phyloP scores from a whole-genome alignment of 2,113 vertebrate species.

The Tympanuchus pallidicinctus region DNA sequence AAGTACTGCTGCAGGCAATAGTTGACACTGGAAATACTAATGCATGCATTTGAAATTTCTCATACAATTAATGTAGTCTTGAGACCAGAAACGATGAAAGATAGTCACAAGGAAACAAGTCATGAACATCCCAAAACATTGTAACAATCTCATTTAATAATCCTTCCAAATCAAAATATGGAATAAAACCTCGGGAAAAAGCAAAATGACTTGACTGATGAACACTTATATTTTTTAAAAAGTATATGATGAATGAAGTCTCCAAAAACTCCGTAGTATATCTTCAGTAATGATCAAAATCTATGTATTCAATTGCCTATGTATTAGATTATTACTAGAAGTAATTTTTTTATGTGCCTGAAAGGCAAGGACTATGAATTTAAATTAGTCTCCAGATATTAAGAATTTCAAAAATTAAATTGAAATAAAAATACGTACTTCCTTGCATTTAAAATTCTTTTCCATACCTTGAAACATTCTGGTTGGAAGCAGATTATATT shows the following conservation, averaged over 20 bases:
- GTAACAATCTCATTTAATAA: background rate
- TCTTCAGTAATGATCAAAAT: background rate
- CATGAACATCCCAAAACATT: background rate
- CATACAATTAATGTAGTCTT: accelerated
- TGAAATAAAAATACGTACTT: background rate
- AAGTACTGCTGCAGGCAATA: too few relatives aligned
- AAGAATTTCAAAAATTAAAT: background rate
- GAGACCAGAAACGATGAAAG: background rate
- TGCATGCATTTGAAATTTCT: background rate
- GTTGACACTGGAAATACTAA: too few relatives aligned
- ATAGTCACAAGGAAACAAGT: background rate
- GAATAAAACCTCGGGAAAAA: background rate
- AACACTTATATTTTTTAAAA: background rate
- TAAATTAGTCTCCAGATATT: background rate
- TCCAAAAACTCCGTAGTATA: background rate
- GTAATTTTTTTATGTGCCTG: background rate
- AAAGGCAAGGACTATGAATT: background rate
- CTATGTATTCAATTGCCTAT: background rate
- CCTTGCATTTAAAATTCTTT: background rate
- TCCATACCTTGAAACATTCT: background rate
- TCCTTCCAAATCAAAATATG: background rate
- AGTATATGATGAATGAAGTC: background rate
- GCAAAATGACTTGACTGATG: background rate
- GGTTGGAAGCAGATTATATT: background rate
- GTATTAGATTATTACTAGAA: background rate